Evolutionary conservation across 2,888 invertebrate genomes (phyloP).

Genomic region (Eueremaeus valkanovi): DNA sequence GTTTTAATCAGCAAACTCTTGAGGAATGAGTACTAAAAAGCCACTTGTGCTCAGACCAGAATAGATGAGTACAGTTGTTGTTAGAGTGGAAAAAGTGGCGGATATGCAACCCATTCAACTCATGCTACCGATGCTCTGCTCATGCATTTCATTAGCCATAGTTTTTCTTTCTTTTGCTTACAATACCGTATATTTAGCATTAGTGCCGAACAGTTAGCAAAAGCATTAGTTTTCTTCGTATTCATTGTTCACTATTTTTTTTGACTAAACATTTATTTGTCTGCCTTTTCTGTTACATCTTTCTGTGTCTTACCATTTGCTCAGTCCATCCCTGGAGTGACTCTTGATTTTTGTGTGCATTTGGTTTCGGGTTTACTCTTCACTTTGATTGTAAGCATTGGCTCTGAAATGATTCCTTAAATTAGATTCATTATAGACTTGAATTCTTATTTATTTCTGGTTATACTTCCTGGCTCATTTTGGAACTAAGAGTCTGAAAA

Average conservation of each 20-base stretch:
- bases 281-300: background rate
- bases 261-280: background rate
- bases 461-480: too few relatives aligned
- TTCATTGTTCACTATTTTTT: background rate
- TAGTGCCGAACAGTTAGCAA: slow-evolving; percentile 2
- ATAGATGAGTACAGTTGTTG: background rate
- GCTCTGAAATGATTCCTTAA: background rate
- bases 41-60: background rate
- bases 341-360: background rate
- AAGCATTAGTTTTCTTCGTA: slow-evolving; percentile 1
- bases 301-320: background rate
- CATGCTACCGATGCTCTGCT: slow-evolving; percentile 5
- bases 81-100: background rate
- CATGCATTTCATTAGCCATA: slow-evolving; percentile 21
- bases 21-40: slow-evolving; percentile 28
- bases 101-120: background rate
- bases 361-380: background rate
- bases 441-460: background rate
- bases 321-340: slow-evolving; percentile 3
- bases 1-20: slow-evolving; percentile 33
- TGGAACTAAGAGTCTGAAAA: too few relatives aligned
- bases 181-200: background rate
- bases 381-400: background rate
- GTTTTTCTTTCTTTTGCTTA: background rate
- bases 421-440: background rate